Percentiles rank a stretch among this genome's conserved stretches.
These are phyloP conservation scores for Bicyclus anynana DNA, from an alignment of 1,140 invertebrate species.

Conservation along the genomic window DNA sequence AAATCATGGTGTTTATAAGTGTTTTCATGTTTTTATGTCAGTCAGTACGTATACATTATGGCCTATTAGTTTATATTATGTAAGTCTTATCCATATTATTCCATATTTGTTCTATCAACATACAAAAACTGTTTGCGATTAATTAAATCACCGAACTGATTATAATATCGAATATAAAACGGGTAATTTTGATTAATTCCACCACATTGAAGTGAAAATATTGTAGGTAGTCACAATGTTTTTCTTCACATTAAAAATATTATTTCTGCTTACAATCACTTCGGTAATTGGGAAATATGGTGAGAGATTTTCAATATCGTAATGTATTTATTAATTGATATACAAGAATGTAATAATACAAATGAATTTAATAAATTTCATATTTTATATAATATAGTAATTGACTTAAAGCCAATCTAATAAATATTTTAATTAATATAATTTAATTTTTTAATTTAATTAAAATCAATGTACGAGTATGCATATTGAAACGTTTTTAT, in stretches of 20 bases:
- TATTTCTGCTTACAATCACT: conserved; percentile 6
- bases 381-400: too few relatives aligned
- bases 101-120: neutral
- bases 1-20: too few relatives aligned
- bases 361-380: too few relatives aligned
- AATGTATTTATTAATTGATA: neutral
- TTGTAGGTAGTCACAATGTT: conserved; percentile 3
- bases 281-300: conserved; percentile 11
- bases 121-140: conserved; percentile 1
- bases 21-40: too few relatives aligned
- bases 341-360: too few relatives aligned
- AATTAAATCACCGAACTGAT: conserved; percentile 4
- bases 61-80: too few relatives aligned
- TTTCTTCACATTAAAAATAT: conserved; percentile 14
- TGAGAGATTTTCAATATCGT: conserved; percentile 16
- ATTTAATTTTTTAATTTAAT: neutral
- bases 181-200: conserved; percentile 1
- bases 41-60: too few relatives aligned
- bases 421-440: too few relatives aligned
- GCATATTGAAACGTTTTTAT: too few relatives aligned
- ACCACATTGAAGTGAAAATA: neutral
- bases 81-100: conserved; percentile 4
- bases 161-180: conserved; percentile 7
- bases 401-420: too few relatives aligned
- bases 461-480: too few relatives aligned